Evolutionary conservation across 2,888 invertebrate species (phyloP).

Genomic region (Unio pictorum): DNA sequence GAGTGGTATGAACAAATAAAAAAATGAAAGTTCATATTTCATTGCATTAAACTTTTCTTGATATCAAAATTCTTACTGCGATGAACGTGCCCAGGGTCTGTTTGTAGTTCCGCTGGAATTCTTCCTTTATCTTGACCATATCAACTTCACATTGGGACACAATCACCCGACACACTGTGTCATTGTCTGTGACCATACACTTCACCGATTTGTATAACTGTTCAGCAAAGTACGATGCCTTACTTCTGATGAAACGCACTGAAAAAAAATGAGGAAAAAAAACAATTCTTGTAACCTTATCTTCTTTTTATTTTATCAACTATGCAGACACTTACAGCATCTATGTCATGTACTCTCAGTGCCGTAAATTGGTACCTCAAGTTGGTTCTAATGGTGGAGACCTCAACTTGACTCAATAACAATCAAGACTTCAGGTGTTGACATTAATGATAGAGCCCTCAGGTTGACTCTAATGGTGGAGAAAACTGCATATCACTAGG

Average conservation of each 20-base stretch:
- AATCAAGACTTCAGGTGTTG: too few relatives aligned
- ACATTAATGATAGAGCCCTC: too few relatives aligned
- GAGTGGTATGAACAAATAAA: too few relatives aligned
- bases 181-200: constrained; percentile 69
- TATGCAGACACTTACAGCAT: too few relatives aligned
- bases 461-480: too few relatives aligned
- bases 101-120: constrained; percentile 66
- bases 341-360: not conserved
- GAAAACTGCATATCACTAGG: too few relatives aligned
- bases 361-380: not conserved
- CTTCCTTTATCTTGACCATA: constrained; percentile 71
- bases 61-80: constrained; percentile 49
- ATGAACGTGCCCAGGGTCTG: constrained; percentile 66
- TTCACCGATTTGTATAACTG: constrained; percentile 67
- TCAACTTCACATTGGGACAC: constrained; percentile 68
- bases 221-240: constrained; percentile 67
- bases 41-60: too few relatives aligned
- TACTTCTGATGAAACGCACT: constrained; percentile 70
- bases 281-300: too few relatives aligned
- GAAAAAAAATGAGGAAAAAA: constrained; percentile 18
- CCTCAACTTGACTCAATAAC: too few relatives aligned
- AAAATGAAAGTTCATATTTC: not conserved
- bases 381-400: too few relatives aligned
- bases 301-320: not conserved
- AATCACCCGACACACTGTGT: constrained; percentile 64